These are phyloP conservation scores for Sebastes diaconus DNA, from an alignment of 2,797 vertebrate genomes.

Conservation along the genomic window DNA sequence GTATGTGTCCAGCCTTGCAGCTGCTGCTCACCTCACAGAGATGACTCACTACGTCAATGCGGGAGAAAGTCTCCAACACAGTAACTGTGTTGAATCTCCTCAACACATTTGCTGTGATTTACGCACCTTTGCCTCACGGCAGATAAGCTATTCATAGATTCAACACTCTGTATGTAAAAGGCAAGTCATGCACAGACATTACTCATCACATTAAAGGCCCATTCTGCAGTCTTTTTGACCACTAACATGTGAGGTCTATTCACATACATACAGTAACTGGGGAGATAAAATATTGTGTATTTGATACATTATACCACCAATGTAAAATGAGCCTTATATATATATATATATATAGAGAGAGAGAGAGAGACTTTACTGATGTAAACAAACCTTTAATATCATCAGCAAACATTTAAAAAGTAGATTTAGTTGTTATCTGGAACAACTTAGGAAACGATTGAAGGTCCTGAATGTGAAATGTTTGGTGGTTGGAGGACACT, in stretches of 20 bases:
- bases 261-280: not conserved
- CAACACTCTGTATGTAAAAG: not conserved
- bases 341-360: not conserved
- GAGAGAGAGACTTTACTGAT: too few species aligned
- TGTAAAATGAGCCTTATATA: not conserved
- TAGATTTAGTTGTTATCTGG: not conserved
- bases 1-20: constrained; percentile 12
- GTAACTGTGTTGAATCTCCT: not conserved
- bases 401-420: not conserved
- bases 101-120: constrained; percentile 37
- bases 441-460: too few species aligned
- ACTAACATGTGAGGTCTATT: not conserved
- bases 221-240: not conserved
- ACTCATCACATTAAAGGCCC: constrained; percentile 9
- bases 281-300: not conserved
- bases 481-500: not conserved
- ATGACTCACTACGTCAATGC: constrained; percentile 35
- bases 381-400: not conserved
- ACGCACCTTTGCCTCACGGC: constrained; percentile 15
- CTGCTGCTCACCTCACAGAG: constrained; percentile 11
- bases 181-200: not conserved
- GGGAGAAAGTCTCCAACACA: constrained; percentile 6
- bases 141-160: constrained; percentile 27
- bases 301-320: not conserved
- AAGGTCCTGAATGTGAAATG: too few species aligned